Evolutionary conservation across 2,888 invertebrate species (phyloP).

Genomic region (Patella caerulea): DNA sequence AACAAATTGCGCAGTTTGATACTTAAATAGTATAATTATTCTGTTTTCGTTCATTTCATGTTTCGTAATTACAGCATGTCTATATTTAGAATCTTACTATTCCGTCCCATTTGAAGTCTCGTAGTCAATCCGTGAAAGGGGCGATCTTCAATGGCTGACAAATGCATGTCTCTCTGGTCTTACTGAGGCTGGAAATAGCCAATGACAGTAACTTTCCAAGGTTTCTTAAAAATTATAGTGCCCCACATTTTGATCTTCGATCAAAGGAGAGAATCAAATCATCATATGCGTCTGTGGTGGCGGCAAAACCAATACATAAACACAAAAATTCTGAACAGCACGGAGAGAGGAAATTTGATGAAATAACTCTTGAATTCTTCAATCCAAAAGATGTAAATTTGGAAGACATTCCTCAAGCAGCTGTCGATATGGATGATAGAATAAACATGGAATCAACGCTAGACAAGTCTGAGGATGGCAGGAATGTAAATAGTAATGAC

Average conservation of each 20-base stretch:
- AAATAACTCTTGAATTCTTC: neutral
- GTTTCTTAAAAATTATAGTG: conserved; percentile 42
- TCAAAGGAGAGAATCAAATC: neutral
- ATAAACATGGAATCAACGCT: neutral
- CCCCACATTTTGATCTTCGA: neutral
- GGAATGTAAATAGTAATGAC: neutral
- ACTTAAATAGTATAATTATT: no score
- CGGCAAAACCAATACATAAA: neutral
- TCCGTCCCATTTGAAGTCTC: no score
- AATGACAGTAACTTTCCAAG: conserved; percentile 39
- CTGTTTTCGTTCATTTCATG: no score
- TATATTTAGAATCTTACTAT: no score
- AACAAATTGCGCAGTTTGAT: no score
- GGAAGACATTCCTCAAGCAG: neutral
- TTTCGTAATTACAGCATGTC: no score
- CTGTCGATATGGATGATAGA: neutral
- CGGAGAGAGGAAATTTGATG: neutral
- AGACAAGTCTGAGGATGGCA: neutral
- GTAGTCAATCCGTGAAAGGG: no score
- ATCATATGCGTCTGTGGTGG: conserved; percentile 6
- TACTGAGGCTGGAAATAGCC: conserved; percentile 60
- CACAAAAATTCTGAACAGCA: neutral
- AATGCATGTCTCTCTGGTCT: conserved; percentile 57
- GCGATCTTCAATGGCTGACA: conserved; percentile 12
- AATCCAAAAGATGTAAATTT: neutral